Evolutionary conservation across 2,888 invertebrate species (phyloP).

Genomic region (Griposia aprilina): DNA sequence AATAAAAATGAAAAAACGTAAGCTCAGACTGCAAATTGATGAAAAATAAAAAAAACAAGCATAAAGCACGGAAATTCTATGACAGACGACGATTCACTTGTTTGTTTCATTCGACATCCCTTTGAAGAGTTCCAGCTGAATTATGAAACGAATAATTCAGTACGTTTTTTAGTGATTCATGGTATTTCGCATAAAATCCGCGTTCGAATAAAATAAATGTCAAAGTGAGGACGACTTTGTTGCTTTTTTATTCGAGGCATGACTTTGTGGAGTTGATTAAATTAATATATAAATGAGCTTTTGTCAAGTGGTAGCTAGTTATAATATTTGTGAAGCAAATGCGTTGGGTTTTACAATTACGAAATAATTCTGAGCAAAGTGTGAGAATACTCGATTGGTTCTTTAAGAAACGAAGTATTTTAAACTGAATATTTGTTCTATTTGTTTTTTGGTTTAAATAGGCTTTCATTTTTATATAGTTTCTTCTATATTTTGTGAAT

Average conservation of each 20-base stretch:
- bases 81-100: slow-evolving; percentile 59
- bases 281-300: slow-evolving; percentile 52
- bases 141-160: slow-evolving; percentile 67
- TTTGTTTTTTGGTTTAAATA: not conserved
- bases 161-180: slow-evolving; percentile 64
- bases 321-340: slow-evolving; percentile 51
- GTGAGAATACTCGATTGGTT: slow-evolving; percentile 25
- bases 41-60: slow-evolving; percentile 36
- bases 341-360: slow-evolving; percentile 25
- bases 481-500: too few relatives aligned
- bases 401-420: not conserved
- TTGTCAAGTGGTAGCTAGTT: slow-evolving; percentile 38
- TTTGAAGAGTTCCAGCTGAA: slow-evolving; percentile 68
- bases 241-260: slow-evolving; percentile 43
- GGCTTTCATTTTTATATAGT: too few relatives aligned
- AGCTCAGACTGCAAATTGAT: slow-evolving; percentile 28
- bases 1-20: slow-evolving; percentile 15
- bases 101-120: slow-evolving; percentile 67
- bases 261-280: slow-evolving; percentile 50
- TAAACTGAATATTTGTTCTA: not conserved
- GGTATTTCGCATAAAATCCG: slow-evolving; percentile 59
- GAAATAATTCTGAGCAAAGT: slow-evolving; percentile 44
- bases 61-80: slow-evolving; percentile 36
- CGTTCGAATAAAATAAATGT: slow-evolving; percentile 66
- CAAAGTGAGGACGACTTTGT: slow-evolving; percentile 50